A percentile compares a stretch with the other conserved stretches of the same genome.
These are phyloP conservation scores for Nothobranchius kuhntae DNA, from an alignment of 2,113 vertebrate genomes.

Conservation along the genomic window DNA sequence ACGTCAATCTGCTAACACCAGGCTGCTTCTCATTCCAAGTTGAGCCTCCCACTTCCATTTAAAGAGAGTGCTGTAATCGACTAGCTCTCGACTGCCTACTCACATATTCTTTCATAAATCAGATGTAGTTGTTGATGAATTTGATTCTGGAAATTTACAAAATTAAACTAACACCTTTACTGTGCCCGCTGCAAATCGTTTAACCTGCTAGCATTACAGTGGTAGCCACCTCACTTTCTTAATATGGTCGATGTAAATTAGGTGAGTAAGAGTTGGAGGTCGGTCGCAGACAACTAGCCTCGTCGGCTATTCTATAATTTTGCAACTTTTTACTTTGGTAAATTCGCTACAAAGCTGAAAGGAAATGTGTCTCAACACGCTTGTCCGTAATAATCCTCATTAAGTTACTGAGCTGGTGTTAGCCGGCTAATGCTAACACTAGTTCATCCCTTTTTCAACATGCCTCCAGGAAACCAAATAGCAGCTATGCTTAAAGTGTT, in stretches of 20 bases:
- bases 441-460: slow-evolving; percentile 4
- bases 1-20: slow-evolving; percentile 15
- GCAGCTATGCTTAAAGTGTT: no score
- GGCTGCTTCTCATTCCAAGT: slow-evolving; percentile 16
- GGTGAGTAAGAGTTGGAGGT: no score
- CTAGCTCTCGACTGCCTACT: slow-evolving; percentile 1
- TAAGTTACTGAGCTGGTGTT: slow-evolving; percentile 1
- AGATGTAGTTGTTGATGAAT: no score
- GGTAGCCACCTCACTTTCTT: slow-evolving; percentile 23
- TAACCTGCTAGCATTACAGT: slow-evolving; percentile 4
- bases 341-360: no score
- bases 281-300: no score
- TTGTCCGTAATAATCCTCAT: no score
- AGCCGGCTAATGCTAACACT: slow-evolving; percentile 51
- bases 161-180: neutral
- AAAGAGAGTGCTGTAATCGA: slow-evolving; percentile 23
- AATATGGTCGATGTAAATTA: neutral
- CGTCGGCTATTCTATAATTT: no score
- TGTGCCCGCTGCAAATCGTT: neutral
- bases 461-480: no score
- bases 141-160: no score
- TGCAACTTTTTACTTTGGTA: no score
- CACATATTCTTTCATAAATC: neutral
- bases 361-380: no score
- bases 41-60: slow-evolving; percentile 50